Conservation (phyloP, 30 jellyfish, hydroid and myxozoan genomes). For the Aurelia aurita complex sp. Pacific region DNA sequence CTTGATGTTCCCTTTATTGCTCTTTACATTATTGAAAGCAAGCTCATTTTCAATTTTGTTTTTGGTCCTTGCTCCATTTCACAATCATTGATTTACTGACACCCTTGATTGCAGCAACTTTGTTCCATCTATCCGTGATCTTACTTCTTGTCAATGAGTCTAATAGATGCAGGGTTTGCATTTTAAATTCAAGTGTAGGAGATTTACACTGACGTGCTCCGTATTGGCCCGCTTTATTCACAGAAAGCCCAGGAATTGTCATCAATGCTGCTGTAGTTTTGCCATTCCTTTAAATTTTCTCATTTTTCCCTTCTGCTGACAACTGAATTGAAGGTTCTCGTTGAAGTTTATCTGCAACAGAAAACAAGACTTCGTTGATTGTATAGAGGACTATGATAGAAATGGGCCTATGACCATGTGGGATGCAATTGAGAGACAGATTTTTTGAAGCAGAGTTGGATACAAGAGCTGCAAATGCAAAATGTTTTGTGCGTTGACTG, state of each 20-base stretch:
- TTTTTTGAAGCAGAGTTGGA: no score
- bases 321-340: no score
- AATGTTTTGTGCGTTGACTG: no score
- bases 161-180: conserved; percentile 16
- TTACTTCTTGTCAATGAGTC: conserved; percentile 25
- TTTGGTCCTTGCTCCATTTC: conserved; percentile 39
- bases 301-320: no score
- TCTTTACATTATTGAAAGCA: conserved; percentile 20
- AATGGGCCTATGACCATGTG: no score
- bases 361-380: no score
- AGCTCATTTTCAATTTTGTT: conserved; percentile 22
- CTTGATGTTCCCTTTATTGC: conserved; percentile 33
- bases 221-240: conserved; percentile 1
- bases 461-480: no score
- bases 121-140: conserved; percentile 21
- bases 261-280: background rate
- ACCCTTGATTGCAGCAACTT: conserved; percentile 36
- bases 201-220: background rate
- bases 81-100: conserved; percentile 37
- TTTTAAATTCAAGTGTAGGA: conserved; percentile 23
- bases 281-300: background rate
- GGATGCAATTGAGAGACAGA: no score
- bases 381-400: no score
- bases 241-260: background rate
- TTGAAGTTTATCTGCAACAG: no score